phyloP scores from a whole-genome alignment of 2,888 invertebrate genomes.

The Miltochrista miniata region DNA sequence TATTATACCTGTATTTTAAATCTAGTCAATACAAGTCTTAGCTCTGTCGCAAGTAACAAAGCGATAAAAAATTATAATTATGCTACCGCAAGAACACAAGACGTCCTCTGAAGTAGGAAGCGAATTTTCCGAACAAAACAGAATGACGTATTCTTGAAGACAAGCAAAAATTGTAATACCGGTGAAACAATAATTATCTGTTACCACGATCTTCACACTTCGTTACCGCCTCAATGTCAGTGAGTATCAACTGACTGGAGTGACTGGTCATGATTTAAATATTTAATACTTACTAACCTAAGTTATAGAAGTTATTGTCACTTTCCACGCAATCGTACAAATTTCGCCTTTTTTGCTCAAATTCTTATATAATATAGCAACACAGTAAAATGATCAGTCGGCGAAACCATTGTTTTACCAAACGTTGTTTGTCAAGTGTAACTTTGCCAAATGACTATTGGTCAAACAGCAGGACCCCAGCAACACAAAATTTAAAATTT shows the following conservation, averaged over 20 bases:
- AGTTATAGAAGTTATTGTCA: not conserved
- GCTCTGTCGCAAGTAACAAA: not conserved
- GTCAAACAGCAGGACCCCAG: no score
- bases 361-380: no score
- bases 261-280: not conserved
- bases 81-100: slow-evolving; percentile 20
- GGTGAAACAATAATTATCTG: slow-evolving; percentile 37
- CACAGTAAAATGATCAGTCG: no score
- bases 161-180: slow-evolving; percentile 33
- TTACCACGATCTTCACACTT: slow-evolving; percentile 64
- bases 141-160: slow-evolving; percentile 27
- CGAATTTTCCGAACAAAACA: slow-evolving; percentile 31
- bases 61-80: not conserved
- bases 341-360: no score
- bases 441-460: no score
- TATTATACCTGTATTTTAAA: no score
- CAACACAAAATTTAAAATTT: no score
- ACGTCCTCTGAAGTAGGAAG: slow-evolving; percentile 32
- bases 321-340: not conserved
- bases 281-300: not conserved
- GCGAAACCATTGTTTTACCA: no score
- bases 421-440: no score
- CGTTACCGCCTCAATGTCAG: slow-evolving; percentile 59
- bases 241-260: slow-evolving; percentile 22
- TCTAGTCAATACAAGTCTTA: not conserved